Evolutionary conservation across 2,797 vertebrate species (phyloP), one percentile per base, ranked within the genome.

Genomic region (Acropternis orthonyx): DNA sequence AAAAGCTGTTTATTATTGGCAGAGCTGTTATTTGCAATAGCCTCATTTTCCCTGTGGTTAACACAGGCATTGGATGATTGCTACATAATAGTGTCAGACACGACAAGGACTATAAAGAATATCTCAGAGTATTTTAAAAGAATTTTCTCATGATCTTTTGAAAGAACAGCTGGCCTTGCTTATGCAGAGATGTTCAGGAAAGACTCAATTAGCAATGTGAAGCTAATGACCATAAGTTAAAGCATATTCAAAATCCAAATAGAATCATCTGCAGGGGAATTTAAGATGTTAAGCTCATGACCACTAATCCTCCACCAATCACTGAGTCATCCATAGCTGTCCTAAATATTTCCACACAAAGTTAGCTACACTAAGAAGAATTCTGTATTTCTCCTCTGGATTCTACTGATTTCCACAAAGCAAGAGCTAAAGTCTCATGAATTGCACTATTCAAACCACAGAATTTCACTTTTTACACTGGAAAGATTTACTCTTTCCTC

Each of bases 101-200:
- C 0, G 6, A 77, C 65, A 89, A 87, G 27, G 59, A 68, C 41
- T 87, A 46, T 34, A 82, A 87, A 77, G 7, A 62, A 43, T 66
- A 92, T 89, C 86, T 90, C 63, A 71, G 59, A 26, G 36, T 66
- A 65, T 89, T 91, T 58, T 89, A 87, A 61, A 85, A 71, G 16
- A 90, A 62, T 85, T 89, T 94, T 95, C 94, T 93, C 96, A 87
- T 71, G 91, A n/a, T 92, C 65, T 91, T 92, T 89, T 34, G 26
- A 79, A 91, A 92, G 34, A 87, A 91, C 89, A 96, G 94, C 87
- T 94, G 95, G 78, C 39, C 41, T 96, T 92, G 44, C 52, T 95
- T 92, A 82, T 41, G 59, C 54, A 72, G 74, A 59, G 36, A 89
- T 63, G n/a, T 48, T 91, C 78, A 93, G 87, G 65, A 93, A 92